A percentile compares a stretch with the other conserved stretches of the same genome.
These are phyloP conservation scores for Schizotus pectinicornis DNA, from an alignment of 2,888 invertebrate genomes.

Conservation along the genomic window DNA sequence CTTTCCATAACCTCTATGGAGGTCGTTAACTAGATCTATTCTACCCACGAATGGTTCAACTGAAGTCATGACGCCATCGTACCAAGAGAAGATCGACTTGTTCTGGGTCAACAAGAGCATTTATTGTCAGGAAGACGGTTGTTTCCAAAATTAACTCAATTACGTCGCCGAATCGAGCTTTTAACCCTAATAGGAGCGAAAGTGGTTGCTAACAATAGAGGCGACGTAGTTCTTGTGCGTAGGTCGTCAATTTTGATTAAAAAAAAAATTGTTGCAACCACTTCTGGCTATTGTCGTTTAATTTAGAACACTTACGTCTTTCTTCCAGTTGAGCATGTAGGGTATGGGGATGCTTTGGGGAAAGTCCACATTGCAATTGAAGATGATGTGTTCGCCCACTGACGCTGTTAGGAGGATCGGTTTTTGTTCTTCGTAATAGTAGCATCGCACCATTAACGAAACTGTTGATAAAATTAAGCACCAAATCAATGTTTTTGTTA, in stretches of 20 bases:
- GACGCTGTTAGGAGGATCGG: constrained; percentile 64
- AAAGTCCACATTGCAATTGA: constrained; percentile 87
- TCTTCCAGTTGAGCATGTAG: constrained; percentile 89
- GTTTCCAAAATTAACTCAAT: not conserved
- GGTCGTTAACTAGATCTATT: constrained; percentile 67
- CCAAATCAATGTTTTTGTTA: too few relatives aligned
- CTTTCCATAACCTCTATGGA: constrained; percentile 65
- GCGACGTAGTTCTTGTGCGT: not conserved
- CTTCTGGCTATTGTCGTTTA: not conserved
- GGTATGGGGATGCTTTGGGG: constrained; percentile 85
- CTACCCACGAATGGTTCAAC: constrained; percentile 76
- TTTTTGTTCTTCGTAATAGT: constrained; percentile 51
- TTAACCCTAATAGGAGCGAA: too few relatives aligned
- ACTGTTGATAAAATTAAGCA: not conserved
- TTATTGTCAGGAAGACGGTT: not conserved
- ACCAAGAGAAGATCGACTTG: constrained; percentile 81
- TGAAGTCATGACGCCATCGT: constrained; percentile 72
- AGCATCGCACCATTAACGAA: constrained; percentile 28
- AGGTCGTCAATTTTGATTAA: too few relatives aligned
- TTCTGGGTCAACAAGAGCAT: constrained; percentile 61
- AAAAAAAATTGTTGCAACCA: too few relatives aligned
- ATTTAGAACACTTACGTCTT: constrained; percentile 71
- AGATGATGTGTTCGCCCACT: constrained; percentile 78
- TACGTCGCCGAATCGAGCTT: not conserved
- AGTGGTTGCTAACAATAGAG: too few relatives aligned